phyloP scores from a whole-genome alignment of 2,113 vertebrate species.

The Gymnocephalus cernua region DNA sequence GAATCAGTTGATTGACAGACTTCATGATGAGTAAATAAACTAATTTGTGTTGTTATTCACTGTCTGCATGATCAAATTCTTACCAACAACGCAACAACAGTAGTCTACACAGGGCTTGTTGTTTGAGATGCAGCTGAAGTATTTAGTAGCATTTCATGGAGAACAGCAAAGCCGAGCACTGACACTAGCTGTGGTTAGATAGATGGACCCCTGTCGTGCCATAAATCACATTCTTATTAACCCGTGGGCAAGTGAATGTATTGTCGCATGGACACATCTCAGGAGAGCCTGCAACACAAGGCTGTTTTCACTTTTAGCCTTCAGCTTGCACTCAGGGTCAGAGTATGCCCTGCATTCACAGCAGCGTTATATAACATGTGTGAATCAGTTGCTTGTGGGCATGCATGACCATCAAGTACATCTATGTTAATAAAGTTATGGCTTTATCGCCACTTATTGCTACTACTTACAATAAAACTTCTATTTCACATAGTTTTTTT shows the following conservation, averaged over 20 bases:
- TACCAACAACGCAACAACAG: background rate
- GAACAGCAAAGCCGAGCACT: conserved; percentile 7
- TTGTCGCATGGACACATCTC: conserved; percentile 50
- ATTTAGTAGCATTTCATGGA: conserved; percentile 46
- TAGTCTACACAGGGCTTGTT: background rate
- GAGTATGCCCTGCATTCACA: conserved; percentile 14
- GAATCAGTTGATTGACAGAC: background rate
- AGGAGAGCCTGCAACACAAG: conserved; percentile 48
- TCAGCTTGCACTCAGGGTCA: conserved; percentile 6
- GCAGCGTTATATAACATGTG: background rate
- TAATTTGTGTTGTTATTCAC: background rate
- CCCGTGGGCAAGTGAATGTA: conserved; percentile 63
- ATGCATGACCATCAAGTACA: background rate
- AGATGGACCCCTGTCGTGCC: conserved; percentile 54
- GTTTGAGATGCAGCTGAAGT: conserved; percentile 25
- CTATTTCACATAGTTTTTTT: too few relatives aligned
- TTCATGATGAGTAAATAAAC: conserved; percentile 2
- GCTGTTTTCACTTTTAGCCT: conserved; percentile 47
- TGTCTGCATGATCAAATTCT: background rate
- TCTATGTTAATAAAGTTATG: too few relatives aligned
- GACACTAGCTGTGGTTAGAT: conserved; percentile 57
- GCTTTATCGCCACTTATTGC: too few relatives aligned
- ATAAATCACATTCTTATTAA: conserved; percentile 76
- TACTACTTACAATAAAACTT: too few relatives aligned
- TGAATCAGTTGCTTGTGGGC: background rate